These are phyloP conservation scores for Andrena camellia DNA, from an alignment of 2,888 invertebrate genomes.

Conservation along the genomic window DNA sequence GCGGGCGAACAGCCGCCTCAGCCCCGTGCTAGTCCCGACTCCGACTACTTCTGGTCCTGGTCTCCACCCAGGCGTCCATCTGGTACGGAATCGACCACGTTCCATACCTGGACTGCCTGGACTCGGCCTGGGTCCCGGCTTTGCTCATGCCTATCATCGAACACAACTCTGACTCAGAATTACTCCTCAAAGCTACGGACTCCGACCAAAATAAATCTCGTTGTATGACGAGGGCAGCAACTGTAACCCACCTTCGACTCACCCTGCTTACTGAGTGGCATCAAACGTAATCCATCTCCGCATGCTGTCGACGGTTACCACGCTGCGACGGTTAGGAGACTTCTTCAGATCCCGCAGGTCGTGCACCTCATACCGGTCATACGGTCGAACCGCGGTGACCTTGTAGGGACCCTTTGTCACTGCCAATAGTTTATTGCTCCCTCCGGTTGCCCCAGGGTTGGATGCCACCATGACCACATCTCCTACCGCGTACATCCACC, in stretches of 20 bases:
- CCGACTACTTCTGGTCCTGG: slow-evolving; percentile 1
- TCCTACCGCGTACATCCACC: slow-evolving; percentile 54
- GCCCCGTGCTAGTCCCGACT: not conserved
- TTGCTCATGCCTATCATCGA: not conserved
- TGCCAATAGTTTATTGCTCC: slow-evolving; percentile 63
- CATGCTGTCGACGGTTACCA: slow-evolving; percentile 63
- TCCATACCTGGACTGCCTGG: not conserved
- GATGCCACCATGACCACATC: slow-evolving; percentile 65
- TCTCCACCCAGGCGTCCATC: not conserved
- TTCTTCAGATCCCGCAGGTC: slow-evolving; percentile 66
- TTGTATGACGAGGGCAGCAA: not conserved
- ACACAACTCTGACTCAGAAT: slow-evolving; percentile 7
- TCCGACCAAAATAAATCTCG: not conserved
- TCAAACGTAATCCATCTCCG: slow-evolving; percentile 53
- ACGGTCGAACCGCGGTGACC: slow-evolving; percentile 63
- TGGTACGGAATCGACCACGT: not conserved
- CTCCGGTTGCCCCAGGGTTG: slow-evolving; percentile 60
- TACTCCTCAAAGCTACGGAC: slow-evolving; percentile 10
- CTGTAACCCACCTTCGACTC: not conserved
- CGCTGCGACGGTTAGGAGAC: slow-evolving; percentile 46
- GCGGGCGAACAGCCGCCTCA: not conserved
- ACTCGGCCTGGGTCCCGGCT: slow-evolving; percentile 12
- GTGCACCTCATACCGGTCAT: slow-evolving; percentile 68
- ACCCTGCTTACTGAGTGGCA: slow-evolving; percentile 23
- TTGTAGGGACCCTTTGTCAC: slow-evolving; percentile 69